phyloP scores from a whole-genome alignment of 2,797 vertebrate genomes.

The Scyliorhinus canicula region DNA sequence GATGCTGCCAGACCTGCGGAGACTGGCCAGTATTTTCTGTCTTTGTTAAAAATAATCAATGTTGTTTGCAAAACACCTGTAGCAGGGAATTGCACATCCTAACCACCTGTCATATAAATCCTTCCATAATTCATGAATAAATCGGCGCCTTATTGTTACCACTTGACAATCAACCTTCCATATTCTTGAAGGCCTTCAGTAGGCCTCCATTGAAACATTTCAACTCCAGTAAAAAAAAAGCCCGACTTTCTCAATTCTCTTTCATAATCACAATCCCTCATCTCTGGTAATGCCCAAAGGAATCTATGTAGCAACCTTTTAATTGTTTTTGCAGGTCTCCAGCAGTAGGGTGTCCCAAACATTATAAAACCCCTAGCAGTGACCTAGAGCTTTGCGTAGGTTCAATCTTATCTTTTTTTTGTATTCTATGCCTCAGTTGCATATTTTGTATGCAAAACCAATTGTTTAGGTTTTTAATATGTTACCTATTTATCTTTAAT shows the following conservation, averaged over 20 bases:
- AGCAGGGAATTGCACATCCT: neutral
- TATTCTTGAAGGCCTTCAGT: neutral
- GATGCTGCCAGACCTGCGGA: no score
- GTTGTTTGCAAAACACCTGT: neutral
- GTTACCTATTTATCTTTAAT: neutral
- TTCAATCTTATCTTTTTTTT: neutral
- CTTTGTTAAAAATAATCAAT: neutral
- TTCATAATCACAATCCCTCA: neutral
- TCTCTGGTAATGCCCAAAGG: neutral
- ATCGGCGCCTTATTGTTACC: neutral
- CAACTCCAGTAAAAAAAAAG: neutral
- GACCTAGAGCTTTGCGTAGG: neutral
- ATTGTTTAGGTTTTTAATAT: neutral
- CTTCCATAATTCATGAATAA: neutral
- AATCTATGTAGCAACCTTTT: neutral
- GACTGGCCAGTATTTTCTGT: no score
- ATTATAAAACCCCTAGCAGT: neutral
- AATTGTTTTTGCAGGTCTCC: neutral
- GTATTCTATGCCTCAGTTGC: neutral
- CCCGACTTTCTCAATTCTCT: neutral
- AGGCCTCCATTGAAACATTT: neutral
- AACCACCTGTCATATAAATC: neutral
- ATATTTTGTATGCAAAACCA: neutral
- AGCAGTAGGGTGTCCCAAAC: neutral
- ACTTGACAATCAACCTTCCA: neutral